Base-by-base conservation (phyloP, 2,797 vertebrate genomes). In the Varecia variegata region DNA sequence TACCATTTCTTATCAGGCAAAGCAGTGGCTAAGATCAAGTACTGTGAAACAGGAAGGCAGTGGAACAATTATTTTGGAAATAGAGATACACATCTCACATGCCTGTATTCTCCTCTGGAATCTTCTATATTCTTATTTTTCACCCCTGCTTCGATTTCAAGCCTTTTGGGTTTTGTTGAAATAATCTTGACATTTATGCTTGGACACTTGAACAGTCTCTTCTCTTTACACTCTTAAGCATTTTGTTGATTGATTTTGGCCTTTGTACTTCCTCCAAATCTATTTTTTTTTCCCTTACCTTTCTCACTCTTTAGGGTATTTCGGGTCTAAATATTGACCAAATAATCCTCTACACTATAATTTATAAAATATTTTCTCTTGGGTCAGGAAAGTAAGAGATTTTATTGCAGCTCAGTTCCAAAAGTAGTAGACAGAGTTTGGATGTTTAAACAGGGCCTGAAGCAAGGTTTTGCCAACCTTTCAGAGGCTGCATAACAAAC, bases 141-240 rank as follows among this genome's bases (percentile, higher is more conserved):
- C 9, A 60, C 79, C 90, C 71, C 92, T 79, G 74, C 67, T 97
- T 97, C 86, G 77, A 40, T 89, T 87, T 93, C 58, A 84, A 97
- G 94, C 71, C 92, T 96, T 97, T 98, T 94, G 97, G 94, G 97
- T 97, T 98, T 97, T 98, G 93, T 98, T 98, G 96, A 98, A 98
- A 98, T 98, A 97, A 94, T 98, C 96, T 96, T 98, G 98, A 98
- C 97, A 97, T 98, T 98, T 98, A 98, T 98, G 87, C 89, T 80
- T 56, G 62, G 96, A 96, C 68, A 95, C 95, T 98, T 97, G 96
- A 98, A 98, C 98, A 97, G 97, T 98, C 98, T 97, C 96, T 97
- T 97, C 88, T 98, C 97, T 98, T 98, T 98, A 98, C 97, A 97
- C 97, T 98, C 83, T 96, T 97, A 97, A 94, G 62, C 88, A 94